Evolutionary conservation across 2,113 vertebrate species (phyloP), one percentile per base, ranked within the genome.

Genomic region (Hypomesus transpacificus): DNA sequence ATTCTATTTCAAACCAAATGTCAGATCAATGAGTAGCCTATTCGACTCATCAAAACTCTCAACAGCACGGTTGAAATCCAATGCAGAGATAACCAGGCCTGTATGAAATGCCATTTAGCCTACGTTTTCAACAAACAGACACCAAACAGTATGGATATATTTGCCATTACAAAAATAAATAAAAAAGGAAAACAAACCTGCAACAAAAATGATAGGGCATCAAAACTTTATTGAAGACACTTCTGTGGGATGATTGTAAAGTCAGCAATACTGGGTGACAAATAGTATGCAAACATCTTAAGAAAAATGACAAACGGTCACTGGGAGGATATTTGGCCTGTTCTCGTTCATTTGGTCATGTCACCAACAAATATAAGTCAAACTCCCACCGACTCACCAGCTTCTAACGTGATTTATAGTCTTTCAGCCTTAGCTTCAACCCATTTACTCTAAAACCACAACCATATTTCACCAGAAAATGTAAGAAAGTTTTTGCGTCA

Each of bases 401-500:
- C 69, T 72, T 74, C 54, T 64, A 61, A 54, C 65, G 57, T 88
- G 88, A 92, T 90, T 90, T 89, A 89, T 80, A 34, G 72, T 82
- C 74, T 82, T 71, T 86, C 83, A 73, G 60, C 76, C 67, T 78
- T 28, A 60, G 87, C 85, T 80, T 75, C 71, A 72, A 84, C 70
- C 73, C 87, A 84, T 91, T 89, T 88, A 76, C 73, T 46, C 70
- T 75, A 70, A 84, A 89, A 86, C 83, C 89, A 64, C 87, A 81
- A 26, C 73, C 73, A 79, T 87, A 83, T 88, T 88, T 91, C 83
- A 90, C 76, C 75, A 80, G 74, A 61, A 75, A 76, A 85, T 31
- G 46, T 74, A 50, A 57, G 34, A 76, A 62, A 77, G 74, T 84
- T 85, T 85, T 20, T 64, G 68, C 17, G 66, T 62, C 80, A 82